A percentile compares a stretch with the other conserved stretches of the same genome.
Evolutionary conservation across 2,888 invertebrate genomes (phyloP).

Genomic region (Pheosia tremula): DNA sequence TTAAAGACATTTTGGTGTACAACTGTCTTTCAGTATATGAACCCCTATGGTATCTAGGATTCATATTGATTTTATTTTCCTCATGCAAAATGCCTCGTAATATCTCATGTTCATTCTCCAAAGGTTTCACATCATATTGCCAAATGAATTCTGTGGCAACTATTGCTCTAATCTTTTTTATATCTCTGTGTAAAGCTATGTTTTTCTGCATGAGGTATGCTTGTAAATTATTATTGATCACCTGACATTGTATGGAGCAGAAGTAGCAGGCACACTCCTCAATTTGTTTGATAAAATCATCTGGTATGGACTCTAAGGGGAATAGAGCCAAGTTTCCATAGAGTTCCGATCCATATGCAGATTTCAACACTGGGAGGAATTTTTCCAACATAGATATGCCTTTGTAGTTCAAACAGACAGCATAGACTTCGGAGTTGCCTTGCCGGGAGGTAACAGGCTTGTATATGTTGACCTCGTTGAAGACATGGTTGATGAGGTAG

Average conservation of each 20-base stretch:
- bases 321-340: conserved; percentile 82
- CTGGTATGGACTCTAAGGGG: conserved; percentile 83
- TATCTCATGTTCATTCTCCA: conserved; percentile 78
- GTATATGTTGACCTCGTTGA: conserved; percentile 89
- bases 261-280: conserved; percentile 87
- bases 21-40: conserved; percentile 85
- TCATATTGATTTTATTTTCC: conserved; percentile 73
- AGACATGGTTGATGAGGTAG: conserved; percentile 91
- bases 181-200: conserved; percentile 62
- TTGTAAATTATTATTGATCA: conserved; percentile 87
- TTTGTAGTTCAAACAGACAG: conserved; percentile 88
- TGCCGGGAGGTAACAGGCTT: conserved; percentile 97
- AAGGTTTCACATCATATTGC: conserved; percentile 82
- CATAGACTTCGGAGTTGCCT: conserved; percentile 97
- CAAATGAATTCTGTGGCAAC: conserved; percentile 85
- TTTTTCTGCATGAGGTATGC: conserved; percentile 83
- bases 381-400: conserved; percentile 69
- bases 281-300: conserved; percentile 86
- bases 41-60: conserved; percentile 78
- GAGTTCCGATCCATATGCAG: conserved; percentile 71
- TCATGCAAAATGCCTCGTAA: conserved; percentile 72
- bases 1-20: conserved; percentile 71
- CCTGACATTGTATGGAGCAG: conserved; percentile 86
- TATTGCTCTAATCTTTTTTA: conserved; percentile 74
- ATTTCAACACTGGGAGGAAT: conserved; percentile 72